These are phyloP conservation scores for Sycophaga agraensis DNA, from an alignment of 1,140 invertebrate genomes.

Conservation along the genomic window DNA sequence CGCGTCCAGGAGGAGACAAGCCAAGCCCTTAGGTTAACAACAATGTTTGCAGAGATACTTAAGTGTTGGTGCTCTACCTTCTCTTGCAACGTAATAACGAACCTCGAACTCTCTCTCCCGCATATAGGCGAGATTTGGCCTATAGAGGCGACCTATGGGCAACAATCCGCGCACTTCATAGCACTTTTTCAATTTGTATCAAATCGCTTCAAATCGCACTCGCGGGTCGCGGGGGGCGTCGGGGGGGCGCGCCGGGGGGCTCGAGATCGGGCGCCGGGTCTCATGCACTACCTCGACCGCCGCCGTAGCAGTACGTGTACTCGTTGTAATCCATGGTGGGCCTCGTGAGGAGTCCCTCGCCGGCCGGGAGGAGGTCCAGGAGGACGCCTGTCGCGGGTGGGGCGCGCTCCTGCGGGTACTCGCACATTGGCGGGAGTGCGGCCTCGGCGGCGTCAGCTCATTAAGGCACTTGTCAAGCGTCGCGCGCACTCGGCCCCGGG, in stretches of 20 bases:
- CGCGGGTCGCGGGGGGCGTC: too few relatives aligned
- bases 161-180: too few relatives aligned
- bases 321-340: conserved; percentile 58
- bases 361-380: conserved; percentile 52
- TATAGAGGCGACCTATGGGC: too few relatives aligned
- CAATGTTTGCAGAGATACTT: not conserved
- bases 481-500: not conserved
- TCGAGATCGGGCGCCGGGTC: too few relatives aligned
- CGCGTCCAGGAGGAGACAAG: not conserved
- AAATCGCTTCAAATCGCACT: too few relatives aligned
- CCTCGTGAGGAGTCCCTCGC: conserved; percentile 53
- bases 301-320: conserved; percentile 56
- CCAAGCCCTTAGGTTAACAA: not conserved
- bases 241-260: too few relatives aligned
- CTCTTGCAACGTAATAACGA: conserved; percentile 30
- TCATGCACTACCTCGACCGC: conserved; percentile 49
- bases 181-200: too few relatives aligned
- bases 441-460: too few relatives aligned
- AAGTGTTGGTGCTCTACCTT: conserved; percentile 20
- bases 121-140: conserved; percentile 22
- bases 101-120: conserved; percentile 30
- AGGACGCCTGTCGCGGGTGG: conserved; percentile 46
- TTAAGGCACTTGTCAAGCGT: too few relatives aligned
- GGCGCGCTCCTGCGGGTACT: not conserved
- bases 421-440: conserved; percentile 26